Evolutionary conservation across 92 coral and sea anemone genomes (phyloP).

Genomic region (Meandrina meandrites): DNA sequence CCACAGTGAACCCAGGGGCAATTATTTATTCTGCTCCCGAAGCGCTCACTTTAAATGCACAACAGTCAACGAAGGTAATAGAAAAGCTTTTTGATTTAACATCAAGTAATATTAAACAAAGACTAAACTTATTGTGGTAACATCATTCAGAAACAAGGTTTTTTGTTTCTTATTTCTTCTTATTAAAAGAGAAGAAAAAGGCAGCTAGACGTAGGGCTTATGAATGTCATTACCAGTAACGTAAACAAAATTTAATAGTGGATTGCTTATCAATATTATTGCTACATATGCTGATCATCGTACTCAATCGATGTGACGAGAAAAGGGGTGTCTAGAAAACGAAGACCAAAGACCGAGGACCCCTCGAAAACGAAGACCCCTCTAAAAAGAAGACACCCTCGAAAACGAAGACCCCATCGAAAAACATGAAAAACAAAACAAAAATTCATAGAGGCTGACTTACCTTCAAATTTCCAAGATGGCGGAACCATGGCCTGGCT

Average conservation of each 20-base stretch:
- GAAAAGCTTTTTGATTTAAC: background rate
- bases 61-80: slow-evolving; percentile 73
- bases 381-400: no score
- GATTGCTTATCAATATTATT: background rate
- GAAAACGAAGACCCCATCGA: no score
- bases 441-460: no score
- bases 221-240: background rate
- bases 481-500: no score
- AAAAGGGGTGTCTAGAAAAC: no score
- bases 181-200: no score
- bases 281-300: background rate
- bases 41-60: slow-evolving; percentile 55
- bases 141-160: background rate
- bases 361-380: no score
- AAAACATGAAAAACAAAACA: no score
- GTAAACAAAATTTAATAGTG: background rate
- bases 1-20: slow-evolving; percentile 87
- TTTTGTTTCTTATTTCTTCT: background rate
- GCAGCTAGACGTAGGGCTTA: no score
- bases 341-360: no score
- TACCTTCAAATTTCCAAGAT: no score
- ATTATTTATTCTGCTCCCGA: slow-evolving; percentile 93
- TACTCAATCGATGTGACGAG: background rate
- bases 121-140: background rate
- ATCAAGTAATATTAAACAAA: background rate